Conservation (phyloP, 2,797 vertebrate genomes). For the Onychomys leucogaster region DNA sequence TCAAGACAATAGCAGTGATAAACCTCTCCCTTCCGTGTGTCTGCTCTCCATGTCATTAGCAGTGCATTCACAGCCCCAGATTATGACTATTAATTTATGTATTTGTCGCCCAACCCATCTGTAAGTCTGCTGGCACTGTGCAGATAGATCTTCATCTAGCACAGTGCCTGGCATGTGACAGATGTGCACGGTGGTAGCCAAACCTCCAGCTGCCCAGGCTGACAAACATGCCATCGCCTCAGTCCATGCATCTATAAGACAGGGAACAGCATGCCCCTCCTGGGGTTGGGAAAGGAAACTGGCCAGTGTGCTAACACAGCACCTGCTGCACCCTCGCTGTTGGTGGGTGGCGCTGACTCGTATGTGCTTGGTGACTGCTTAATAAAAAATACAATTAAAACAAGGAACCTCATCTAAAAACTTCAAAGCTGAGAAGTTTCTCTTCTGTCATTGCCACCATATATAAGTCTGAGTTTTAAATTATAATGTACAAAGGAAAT, state of each 20-base stretch:
- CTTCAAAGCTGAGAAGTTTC: neutral
- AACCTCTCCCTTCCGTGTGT: neutral
- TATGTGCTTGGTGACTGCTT: neutral
- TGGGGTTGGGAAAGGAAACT: neutral
- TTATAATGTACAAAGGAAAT: neutral
- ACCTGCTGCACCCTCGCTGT: neutral
- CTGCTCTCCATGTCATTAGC: neutral
- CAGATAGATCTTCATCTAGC: neutral
- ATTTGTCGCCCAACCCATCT: neutral
- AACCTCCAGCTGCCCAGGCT: neutral
- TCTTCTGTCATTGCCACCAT: neutral
- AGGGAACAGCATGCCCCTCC: neutral
- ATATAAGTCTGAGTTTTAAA: neutral
- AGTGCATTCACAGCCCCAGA: neutral
- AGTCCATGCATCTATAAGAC: neutral
- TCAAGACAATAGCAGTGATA: neutral
- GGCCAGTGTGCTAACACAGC: neutral
- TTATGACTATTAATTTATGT: neutral
- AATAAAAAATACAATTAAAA: neutral
- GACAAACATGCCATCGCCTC: neutral
- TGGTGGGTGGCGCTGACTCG: accelerated
- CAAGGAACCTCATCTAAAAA: neutral
- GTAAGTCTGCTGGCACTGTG: neutral
- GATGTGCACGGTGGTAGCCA: neutral
- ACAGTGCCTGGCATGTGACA: neutral